Conservation (phyloP, 2,888 invertebrate species). For the Deilephila elpenor region DNA sequence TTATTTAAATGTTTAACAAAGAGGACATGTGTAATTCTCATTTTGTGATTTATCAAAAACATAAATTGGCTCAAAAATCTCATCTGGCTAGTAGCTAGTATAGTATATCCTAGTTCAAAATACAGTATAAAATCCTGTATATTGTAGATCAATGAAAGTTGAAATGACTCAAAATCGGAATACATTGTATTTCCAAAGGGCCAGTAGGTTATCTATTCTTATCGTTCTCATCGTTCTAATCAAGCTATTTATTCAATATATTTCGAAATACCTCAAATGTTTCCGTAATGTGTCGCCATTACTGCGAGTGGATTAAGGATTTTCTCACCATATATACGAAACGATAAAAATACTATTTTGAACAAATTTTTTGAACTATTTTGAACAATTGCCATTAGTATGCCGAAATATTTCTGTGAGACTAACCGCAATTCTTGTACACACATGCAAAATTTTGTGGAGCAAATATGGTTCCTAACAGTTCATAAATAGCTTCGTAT, state of each 20-base stretch:
- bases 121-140: too few relatives aligned
- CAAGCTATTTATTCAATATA: constrained; percentile 22
- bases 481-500: too few relatives aligned
- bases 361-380: too few relatives aligned
- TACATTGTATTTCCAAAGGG: neutral
- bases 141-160: too few relatives aligned
- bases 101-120: too few relatives aligned
- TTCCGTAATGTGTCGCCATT: constrained; percentile 39
- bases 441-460: neutral
- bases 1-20: too few relatives aligned
- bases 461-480: neutral
- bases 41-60: too few relatives aligned
- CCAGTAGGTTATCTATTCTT: neutral
- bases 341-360: constrained; percentile 27
- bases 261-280: constrained; percentile 35
- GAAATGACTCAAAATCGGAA: too few relatives aligned
- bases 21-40: too few relatives aligned
- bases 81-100: too few relatives aligned
- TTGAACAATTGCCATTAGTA: constrained; percentile 32
- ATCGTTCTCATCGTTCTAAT: constrained; percentile 18
- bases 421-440: neutral
- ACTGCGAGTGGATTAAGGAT: constrained; percentile 34
- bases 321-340: constrained; percentile 31
- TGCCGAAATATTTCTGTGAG: constrained; percentile 3
- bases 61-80: too few relatives aligned